Base-by-base conservation (phyloP, 2,113 vertebrate genomes). In the Rhabdomys dilectus region DNA sequence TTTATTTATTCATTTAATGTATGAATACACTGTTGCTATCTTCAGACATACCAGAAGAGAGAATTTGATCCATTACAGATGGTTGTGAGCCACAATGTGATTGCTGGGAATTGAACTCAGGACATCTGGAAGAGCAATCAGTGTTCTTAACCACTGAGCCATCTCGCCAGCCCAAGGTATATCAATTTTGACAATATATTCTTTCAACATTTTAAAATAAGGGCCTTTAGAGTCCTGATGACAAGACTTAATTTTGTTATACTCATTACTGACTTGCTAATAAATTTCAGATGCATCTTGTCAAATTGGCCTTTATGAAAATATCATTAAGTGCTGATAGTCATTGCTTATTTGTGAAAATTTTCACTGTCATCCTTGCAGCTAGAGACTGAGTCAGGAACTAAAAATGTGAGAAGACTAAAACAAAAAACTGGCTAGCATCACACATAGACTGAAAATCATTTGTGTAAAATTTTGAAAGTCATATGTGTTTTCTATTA, bases 331-430 rank as follows among this genome's bases (percentile, higher is more conserved):
- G 76, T 78, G 56, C 12, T 95, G 90, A 13, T 22, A 91, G 80
- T 86, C 80, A 97, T 93, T 78, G 77, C 62, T 75, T 93, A 70
- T 60, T 42, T 76, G 42, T 62, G 75, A 80, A 75, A 56, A n/a
- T 88, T 93, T 96, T 97, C 76, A 80, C 94, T 58, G 88, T 81
- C 53, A 94, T 96, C 94, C 95, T 94, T 95, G 78, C 68, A 96
- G 78, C 66, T 96, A 42, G 77, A 73, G 21, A 92, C 51, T 80
- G 34, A 92, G 66, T 93, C 64, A 75, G 76, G 45, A 96, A 96
- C 82, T 76, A 64, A 45, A 70, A 77, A 92, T 42, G 70, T 94
- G 48, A 70, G 53, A 26, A 31, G 88, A 89, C 17, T 91, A 93
- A 24, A 62, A n/a, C n/a, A n/a, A 96, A 62, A 88, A 76, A 84